Evolutionary conservation across 2,113 vertebrate species (phyloP).

Genomic region (Serinus canaria): DNA sequence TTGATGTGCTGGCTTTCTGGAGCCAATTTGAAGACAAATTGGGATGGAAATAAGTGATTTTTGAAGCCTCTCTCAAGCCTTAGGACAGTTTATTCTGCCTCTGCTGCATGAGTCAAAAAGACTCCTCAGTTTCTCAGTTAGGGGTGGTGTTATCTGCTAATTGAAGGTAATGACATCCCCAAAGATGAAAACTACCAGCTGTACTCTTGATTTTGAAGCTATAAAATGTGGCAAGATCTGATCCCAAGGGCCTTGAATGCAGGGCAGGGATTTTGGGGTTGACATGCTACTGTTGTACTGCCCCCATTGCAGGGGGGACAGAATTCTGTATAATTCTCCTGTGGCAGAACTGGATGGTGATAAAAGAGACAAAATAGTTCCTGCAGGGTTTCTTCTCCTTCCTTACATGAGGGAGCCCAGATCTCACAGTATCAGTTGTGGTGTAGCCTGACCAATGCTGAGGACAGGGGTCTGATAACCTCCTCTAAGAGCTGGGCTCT

Average conservation of each 20-base stretch:
- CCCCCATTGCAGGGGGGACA: too few species aligned
- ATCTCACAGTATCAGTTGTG: too few species aligned
- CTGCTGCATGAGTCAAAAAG: neutral
- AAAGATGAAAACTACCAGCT: neutral
- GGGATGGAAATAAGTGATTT: neutral
- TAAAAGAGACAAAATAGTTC: neutral
- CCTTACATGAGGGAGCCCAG: neutral
- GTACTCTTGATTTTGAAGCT: neutral
- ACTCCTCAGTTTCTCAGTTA: neutral
- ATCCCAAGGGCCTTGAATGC: neutral
- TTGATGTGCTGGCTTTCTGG: neutral
- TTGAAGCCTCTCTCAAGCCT: neutral
- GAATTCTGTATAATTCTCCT: neutral
- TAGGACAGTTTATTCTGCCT: neutral
- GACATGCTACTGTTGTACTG: neutral
- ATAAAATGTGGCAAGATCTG: neutral
- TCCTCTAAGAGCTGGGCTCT: too few species aligned
- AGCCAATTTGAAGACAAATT: neutral
- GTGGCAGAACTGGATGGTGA: neutral
- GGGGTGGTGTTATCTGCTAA: neutral
- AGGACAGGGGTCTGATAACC: neutral
- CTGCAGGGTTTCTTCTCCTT: neutral
- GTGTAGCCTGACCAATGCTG: too few species aligned
- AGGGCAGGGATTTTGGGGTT: neutral
- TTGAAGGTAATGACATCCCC: neutral